Conservation (phyloP, 2,888 invertebrate species). For the Hypercompe scribonia region DNA sequence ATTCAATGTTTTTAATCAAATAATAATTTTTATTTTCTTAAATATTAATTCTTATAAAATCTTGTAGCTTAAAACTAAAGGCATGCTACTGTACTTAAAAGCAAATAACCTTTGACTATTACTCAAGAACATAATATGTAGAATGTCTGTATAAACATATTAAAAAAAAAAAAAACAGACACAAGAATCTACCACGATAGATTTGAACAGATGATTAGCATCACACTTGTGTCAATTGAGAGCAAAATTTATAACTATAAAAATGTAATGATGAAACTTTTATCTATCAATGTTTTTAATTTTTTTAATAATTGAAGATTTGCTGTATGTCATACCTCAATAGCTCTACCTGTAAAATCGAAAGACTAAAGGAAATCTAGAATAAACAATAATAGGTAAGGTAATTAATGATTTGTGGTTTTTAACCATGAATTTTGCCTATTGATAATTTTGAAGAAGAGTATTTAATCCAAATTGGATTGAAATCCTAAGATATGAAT, state of each 20-base stretch:
- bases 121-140: neutral
- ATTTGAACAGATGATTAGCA: slow-evolving; percentile 5
- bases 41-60: too few species aligned
- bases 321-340: neutral
- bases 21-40: neutral
- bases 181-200: neutral
- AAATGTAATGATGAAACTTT: too few species aligned
- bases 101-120: neutral
- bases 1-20: neutral
- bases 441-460: neutral
- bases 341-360: neutral
- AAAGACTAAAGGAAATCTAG: neutral
- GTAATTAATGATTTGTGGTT: neutral
- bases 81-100: neutral
- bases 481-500: neutral
- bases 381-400: neutral
- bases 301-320: neutral
- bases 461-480: neutral
- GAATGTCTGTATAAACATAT: neutral
- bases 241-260: neutral
- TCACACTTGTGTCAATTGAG: neutral
- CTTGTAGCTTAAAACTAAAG: neutral
- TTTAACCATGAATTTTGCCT: neutral
- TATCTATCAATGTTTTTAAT: neutral
- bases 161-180: neutral